A percentile compares a stretch with the other conserved stretches of the same genome.
Conservation (phyloP, 2,797 vertebrate species). For the Hemibagrus guttatus region DNA sequence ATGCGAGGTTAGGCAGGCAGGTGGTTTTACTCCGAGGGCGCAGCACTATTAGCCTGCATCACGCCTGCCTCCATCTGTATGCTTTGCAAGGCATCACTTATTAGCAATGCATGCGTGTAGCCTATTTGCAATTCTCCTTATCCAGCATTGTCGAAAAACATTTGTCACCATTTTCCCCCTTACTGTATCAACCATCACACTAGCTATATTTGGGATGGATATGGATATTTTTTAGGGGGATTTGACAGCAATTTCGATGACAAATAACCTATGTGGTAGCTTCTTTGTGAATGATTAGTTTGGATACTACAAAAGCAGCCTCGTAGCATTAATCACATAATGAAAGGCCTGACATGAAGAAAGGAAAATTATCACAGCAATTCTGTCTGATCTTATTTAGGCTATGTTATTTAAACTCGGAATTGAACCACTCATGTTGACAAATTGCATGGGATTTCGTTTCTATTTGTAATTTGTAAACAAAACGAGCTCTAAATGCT, state of each 20-base stretch:
- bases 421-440: slow-evolving; percentile 2
- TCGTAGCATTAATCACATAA: slow-evolving; percentile 22
- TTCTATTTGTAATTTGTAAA: slow-evolving; percentile 21
- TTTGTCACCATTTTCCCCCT: not conserved
- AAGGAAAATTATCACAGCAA: slow-evolving; percentile 26
- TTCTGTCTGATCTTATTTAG: slow-evolving; percentile 16
- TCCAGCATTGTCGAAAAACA: not conserved
- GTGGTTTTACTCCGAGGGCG: slow-evolving; percentile 54
- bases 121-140: slow-evolving; percentile 19
- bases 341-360: slow-evolving; percentile 28
- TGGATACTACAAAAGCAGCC: slow-evolving; percentile 15
- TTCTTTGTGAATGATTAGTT: slow-evolving; percentile 12
- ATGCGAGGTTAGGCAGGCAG: slow-evolving; percentile 61
- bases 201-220: not conserved
- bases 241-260: not conserved
- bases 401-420: not conserved
- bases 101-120: not conserved
- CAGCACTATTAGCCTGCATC: slow-evolving; percentile 33
- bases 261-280: not conserved
- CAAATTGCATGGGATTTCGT: not conserved
- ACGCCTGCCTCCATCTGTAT: slow-evolving; percentile 38
- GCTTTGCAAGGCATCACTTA: slow-evolving; percentile 27
- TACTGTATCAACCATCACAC: not conserved
- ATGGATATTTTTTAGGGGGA: not conserved
- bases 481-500: not conserved